Base-by-base conservation (phyloP, 2,113 vertebrate genomes). In the Eubucco bourcierii region DNA sequence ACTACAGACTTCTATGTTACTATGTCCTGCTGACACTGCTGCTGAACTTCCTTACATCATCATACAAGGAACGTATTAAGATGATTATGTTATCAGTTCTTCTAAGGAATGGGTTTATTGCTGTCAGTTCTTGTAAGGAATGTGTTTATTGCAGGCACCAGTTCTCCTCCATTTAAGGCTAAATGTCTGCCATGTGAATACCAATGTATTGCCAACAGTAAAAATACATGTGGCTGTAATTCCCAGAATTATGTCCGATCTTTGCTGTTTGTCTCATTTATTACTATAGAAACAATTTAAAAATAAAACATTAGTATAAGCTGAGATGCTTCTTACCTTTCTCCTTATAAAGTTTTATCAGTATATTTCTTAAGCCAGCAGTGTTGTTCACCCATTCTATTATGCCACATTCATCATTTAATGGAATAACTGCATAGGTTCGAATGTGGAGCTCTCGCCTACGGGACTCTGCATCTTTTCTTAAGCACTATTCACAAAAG, bases 381-480 rank as follows among this genome's bases (percentile, higher is more conserved):
- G 99, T 99, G 95, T 99, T 99, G 97, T 98, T 99, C 89, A 99
- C 99, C 99, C 99, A 99, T 94, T 99, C 99, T 67, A 99, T 99
- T 92, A 99, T 99, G 64, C 99, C 99, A 71, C 99, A 99, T 82
- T 99, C 99, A 90, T 99, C 99, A 56, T 99, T 99, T 92, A 99
- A 96, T 19, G 99, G 99, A 92, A 99, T 99, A 94, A 99, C 99
- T 25, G 99, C 99, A 1, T 99, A 99, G 33, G 99, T 99, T 72
- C 99, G 97, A 88, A 99, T 99, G 56, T 98, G 99, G 37, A 99
- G 98, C 84, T 99, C 99, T 96, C 99, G 97, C 88, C 99, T 97
- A 61, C 98, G 98, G 34, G 99, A 99, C 94, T 99, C 99, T 0
- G 99, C 99, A 81, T 99, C 99, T 97, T 99, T 99, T 90, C 99